Base-by-base conservation (phyloP, 2,113 vertebrate species). In the Mobula birostris region DNA sequence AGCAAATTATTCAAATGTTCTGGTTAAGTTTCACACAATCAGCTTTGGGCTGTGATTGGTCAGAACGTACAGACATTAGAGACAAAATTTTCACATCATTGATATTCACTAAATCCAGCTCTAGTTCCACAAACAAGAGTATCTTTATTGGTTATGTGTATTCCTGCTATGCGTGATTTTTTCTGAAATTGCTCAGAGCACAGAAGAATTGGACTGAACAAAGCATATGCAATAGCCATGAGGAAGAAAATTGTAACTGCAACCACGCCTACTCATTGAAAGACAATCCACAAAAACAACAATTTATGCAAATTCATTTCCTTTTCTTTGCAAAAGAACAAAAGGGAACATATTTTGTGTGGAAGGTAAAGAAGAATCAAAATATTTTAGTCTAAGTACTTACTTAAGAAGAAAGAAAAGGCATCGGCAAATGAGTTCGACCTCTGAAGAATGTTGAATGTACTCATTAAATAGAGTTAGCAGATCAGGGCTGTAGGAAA, bases 331-430 rank as follows among this genome's bases (percentile, higher is more conserved):
- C 11, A 24, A 85, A 85, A 85, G 56, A 29, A 56, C 24, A 21
- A 12, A 29, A 85, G 24, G 24, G 56, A 58, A 29, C 32, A 27
- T 19, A 21, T 58, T 85, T 85, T 58, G 24, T 85, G 24, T 2
- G 11, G 83, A 7, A 29, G 66, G 19, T 48, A n/a, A 66, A 94
- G 9, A 56, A n/a, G 24, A 48, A 40, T 19, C 32, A 91, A 70
- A 91, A 9, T 21, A n/a, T 70, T 68, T 36, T 36, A 9, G 29
- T 83, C n/a, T 21, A 36, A 70, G 68, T 74, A 58, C 79, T 24
- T 95, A 99, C 98, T 97, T 98, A 95, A 99, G 98, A 77, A 99
- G 96, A 95, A 99, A 99, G 95, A 99, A 97, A 7, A 99, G 98
- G 96, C 98, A 98, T 79, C 99, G 97, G 94, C 98, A 99, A 94